phyloP scores from a whole-genome alignment of 2,113 vertebrate species.

The Porphyrio hochstetteri region DNA sequence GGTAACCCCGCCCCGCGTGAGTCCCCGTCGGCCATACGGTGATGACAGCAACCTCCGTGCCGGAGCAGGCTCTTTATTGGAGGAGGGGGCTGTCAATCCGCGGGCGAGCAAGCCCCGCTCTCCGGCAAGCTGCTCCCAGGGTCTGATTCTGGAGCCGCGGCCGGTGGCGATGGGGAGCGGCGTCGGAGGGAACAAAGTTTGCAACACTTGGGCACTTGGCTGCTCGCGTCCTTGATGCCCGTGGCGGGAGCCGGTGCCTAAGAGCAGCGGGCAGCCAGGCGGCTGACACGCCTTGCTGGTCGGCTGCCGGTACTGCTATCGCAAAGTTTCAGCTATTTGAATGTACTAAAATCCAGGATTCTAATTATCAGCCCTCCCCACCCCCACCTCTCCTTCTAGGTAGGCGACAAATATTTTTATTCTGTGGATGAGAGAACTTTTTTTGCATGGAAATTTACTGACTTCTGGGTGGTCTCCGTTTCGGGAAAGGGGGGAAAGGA shows the following conservation, averaged over 20 bases:
- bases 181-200: constrained; percentile 70
- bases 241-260: neutral
- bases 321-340: constrained; percentile 46
- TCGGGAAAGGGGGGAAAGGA: neutral
- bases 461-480: constrained; percentile 1
- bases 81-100: constrained; percentile 59
- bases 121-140: neutral
- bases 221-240: neutral
- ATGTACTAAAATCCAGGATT: neutral
- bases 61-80: constrained; percentile 58
- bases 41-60: constrained; percentile 3
- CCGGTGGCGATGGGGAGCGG: constrained; percentile 54
- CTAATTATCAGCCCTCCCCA: neutral
- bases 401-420: constrained; percentile 21
- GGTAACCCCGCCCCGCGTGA: constrained; percentile 44
- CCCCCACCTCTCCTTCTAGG: constrained; percentile 43
- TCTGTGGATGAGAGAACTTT: constrained; percentile 17
- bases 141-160: neutral
- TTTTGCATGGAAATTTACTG: constrained; percentile 45
- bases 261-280: neutral
- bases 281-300: neutral
- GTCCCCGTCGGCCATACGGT: constrained; percentile 34
- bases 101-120: constrained; percentile 4
- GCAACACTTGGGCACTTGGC: neutral
- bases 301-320: neutral